Base-by-base conservation (phyloP, 2,888 invertebrate species). In the Morpho achilles region DNA sequence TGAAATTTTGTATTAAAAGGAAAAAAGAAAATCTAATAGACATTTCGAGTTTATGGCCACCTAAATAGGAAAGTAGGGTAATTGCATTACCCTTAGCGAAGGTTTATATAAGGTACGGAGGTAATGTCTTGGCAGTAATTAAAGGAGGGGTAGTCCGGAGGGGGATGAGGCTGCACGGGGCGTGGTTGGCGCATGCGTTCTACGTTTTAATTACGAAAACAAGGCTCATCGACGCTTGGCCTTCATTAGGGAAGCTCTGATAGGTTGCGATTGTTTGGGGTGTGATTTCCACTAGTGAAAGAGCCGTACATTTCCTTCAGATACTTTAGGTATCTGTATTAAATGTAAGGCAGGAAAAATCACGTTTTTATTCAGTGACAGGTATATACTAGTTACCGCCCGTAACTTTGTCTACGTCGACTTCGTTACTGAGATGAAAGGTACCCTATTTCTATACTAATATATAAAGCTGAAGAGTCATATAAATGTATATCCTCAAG, bases 51-150 rank as follows among this genome's bases (percentile, higher is more conserved):
- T 45, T 39, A 39, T 49, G 45, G 56, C 43, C 53, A 53, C 50
- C 54, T 53, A 59, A 60, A 58, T 53, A 59, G 32, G 57, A 58
- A 62, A 64, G 58, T 62, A 62, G 62, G 64, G 59, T 62, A 63
- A 63, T 63, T 63, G 56, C 65, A 62, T 67, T 65, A 65, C 59
- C 64, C 66, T 67, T 61, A 67, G 66, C 68, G 67, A 67, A 68
- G 62, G 65, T 69, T 71, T 69, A 84, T 79, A 82, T 82, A 81
- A 75, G 76, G 78, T 76, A 82, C 86, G 83, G 84, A 80, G 84
- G 87, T 89, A 87, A 89, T 87, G 87, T 89, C 82, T 84, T 79
- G 85, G 82, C 82, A 82, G 87, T 87, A 87, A 87, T 88, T 88
- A 88, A 84, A 78, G 71, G 73, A 69, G 65, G 70, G 65, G 62